Evolutionary conservation across 1,140 invertebrate genomes (phyloP), one percentile per base, ranked within the genome.

Genomic region (Drosophila bocqueti): DNA sequence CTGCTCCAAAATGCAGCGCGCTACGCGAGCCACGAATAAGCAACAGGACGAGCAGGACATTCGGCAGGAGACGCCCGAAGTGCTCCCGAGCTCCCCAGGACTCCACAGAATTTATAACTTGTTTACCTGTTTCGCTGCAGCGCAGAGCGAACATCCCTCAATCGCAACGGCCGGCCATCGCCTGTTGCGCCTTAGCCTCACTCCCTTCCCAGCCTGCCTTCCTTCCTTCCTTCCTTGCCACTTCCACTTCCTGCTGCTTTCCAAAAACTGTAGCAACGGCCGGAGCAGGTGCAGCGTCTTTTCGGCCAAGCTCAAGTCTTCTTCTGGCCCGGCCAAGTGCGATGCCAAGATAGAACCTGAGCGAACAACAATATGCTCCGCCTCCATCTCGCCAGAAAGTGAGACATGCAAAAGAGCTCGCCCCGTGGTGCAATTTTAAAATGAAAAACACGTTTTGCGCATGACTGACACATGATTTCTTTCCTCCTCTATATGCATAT

Each of bases 401-500:
- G 84, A 85, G 75, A 65, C 77, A 90, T 89, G 84, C 81, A 89
- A 89, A 89, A 83, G 79, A 90, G 82, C 81, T 84, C 60, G 67
- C 52, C 63, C 64, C 60, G 69, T 90, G 79, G 75, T 85, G 79
- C 79, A 81, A 85, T 85, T 90, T 90, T 90, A 91, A 91, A 91
- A 91, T 91, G 83, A 83, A 90, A 85, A 91, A 91, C 90, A 78
- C 73, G 89, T 91, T 91, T 90, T 91, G 89, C 89, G 89, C 89
- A 91, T 91, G 89, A 90, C 89, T 81, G 83, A 91, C 86, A 91
- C 82, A 82, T 90, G 86, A 91, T 91, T 91, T 85, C 85, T 85
- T 91, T 89, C 83, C 71, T 77, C 40, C 45, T 59, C 63, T 49
- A 38, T 65, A 46, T 49, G 26, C 5, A 63, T 47, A 31, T 61